phyloP scores from a whole-genome alignment of 1,140 invertebrate genomes.

The Orchesella cincta region DNA sequence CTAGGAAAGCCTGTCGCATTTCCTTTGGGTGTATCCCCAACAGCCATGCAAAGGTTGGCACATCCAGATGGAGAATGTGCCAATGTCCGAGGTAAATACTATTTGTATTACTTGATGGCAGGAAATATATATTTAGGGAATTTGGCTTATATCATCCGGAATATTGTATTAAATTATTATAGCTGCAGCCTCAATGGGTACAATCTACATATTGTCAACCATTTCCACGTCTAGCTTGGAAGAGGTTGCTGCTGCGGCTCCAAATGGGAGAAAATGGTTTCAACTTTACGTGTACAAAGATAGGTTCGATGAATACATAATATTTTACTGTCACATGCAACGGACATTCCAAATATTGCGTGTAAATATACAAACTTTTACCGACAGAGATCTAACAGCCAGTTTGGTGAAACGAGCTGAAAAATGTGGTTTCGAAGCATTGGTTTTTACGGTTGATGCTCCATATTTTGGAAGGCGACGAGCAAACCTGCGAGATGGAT shows the following conservation, averaged over 20 bases:
- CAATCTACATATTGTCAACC: slow-evolving; percentile 82
- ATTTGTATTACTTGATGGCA: too few species aligned
- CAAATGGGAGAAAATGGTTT: slow-evolving; percentile 79
- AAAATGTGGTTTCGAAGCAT: slow-evolving; percentile 78
- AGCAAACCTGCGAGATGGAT: slow-evolving; percentile 80
- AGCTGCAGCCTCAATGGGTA: slow-evolving; percentile 73
- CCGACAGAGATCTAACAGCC: slow-evolving; percentile 68
- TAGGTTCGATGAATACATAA: background rate
- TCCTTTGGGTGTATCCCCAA: slow-evolving; percentile 85
- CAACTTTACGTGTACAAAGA: slow-evolving; percentile 69
- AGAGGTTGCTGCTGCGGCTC: slow-evolving; percentile 76
- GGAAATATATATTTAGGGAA: background rate
- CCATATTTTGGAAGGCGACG: slow-evolving; percentile 79
- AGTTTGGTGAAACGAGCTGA: slow-evolving; percentile 77
- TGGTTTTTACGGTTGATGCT: slow-evolving; percentile 88
- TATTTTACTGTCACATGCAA: slow-evolving; percentile 2
- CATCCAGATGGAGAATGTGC: slow-evolving; percentile 86
- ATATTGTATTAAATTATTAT: slow-evolving; percentile 20
- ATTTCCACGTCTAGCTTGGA: slow-evolving; percentile 84
- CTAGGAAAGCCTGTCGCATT: slow-evolving; percentile 68
- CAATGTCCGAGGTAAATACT: slow-evolving; percentile 70
- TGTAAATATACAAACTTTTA: background rate
- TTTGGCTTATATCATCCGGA: slow-evolving; percentile 12
- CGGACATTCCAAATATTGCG: background rate
- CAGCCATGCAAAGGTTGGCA: slow-evolving; percentile 91